These are phyloP conservation scores for Ptychodera flava DNA, from an alignment of 35 echinoderm and acorn worm genomes.

Conservation along the genomic window DNA sequence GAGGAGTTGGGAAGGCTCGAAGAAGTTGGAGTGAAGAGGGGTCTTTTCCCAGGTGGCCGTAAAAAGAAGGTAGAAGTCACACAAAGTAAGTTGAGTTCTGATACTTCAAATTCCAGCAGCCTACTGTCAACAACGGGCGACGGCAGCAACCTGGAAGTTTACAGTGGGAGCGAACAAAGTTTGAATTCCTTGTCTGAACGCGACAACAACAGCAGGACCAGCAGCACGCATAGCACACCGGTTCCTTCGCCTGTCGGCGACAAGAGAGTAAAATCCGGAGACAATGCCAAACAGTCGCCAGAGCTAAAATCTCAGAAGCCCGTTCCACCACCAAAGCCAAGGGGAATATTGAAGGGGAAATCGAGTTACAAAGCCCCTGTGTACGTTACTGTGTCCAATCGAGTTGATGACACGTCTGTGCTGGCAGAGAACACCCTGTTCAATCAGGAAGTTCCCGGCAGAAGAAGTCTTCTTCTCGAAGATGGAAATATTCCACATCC, in stretches of 20 bases:
- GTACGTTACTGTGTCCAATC: slow-evolving; percentile 35
- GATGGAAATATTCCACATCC: slow-evolving; percentile 25
- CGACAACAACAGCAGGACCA: slow-evolving; percentile 15
- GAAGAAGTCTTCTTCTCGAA: slow-evolving; percentile 4
- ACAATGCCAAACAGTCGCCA: slow-evolving; percentile 10
- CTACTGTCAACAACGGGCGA: slow-evolving; percentile 14
- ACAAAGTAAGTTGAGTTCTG: neutral
- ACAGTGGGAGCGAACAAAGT: slow-evolving; percentile 13
- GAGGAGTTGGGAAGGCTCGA: slow-evolving; percentile 65
- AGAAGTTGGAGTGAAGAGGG: slow-evolving; percentile 42
- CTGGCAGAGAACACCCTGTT: slow-evolving; percentile 61
- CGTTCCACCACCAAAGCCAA: slow-evolving; percentile 27
- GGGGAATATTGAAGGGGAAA: slow-evolving; percentile 48
- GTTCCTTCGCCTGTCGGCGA: neutral
- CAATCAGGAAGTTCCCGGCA: slow-evolving; percentile 66
- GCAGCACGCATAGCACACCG: neutral
- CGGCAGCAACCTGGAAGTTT: slow-evolving; percentile 25
- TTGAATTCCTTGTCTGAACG: slow-evolving; percentile 11
- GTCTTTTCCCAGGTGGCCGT: neutral
- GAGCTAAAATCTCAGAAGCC: slow-evolving; percentile 19
- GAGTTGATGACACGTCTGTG: slow-evolving; percentile 46
- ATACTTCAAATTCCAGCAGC: slow-evolving; percentile 32
- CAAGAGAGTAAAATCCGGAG: slow-evolving; percentile 35
- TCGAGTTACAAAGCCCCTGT: slow-evolving; percentile 45
- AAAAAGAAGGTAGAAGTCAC: neutral